phyloP scores from a whole-genome alignment of 53 echinoderm and acorn worm genomes.

The Apostichopus leukothele region DNA sequence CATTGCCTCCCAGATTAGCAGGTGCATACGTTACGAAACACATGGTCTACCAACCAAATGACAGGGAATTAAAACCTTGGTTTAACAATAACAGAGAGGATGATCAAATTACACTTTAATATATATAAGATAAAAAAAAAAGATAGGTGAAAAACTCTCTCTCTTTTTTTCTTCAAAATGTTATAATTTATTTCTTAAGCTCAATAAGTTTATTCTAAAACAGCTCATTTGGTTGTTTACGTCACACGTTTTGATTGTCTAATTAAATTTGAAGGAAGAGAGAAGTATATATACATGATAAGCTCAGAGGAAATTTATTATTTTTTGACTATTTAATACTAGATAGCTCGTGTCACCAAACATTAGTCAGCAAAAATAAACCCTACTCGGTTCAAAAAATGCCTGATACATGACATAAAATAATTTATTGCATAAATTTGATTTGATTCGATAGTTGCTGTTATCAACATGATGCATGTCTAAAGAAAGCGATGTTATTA shows the following conservation, averaged over 20 bases:
- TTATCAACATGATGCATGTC: no score
- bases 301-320: no score
- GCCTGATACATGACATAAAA: no score
- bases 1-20: not conserved
- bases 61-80: constrained; percentile 34
- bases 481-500: no score
- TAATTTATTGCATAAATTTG: no score
- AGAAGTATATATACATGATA: not conserved
- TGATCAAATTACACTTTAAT: constrained; percentile 18
- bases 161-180: not conserved
- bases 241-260: not conserved
- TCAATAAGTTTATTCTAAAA: constrained; percentile 16
- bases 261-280: constrained; percentile 22
- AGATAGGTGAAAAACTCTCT: not conserved
- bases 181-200: constrained; percentile 19
- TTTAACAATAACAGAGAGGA: constrained; percentile 45
- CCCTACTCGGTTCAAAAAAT: no score
- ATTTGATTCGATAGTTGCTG: no score
- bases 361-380: no score
- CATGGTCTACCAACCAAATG: constrained; percentile 39
- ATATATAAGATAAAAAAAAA: not conserved
- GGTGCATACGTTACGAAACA: constrained; percentile 6
- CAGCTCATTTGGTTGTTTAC: constrained; percentile 16
- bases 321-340: no score
- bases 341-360: no score